Evolutionary conservation across 2,888 invertebrate species (phyloP).

Genomic region (Dicyrtomina minuta): DNA sequence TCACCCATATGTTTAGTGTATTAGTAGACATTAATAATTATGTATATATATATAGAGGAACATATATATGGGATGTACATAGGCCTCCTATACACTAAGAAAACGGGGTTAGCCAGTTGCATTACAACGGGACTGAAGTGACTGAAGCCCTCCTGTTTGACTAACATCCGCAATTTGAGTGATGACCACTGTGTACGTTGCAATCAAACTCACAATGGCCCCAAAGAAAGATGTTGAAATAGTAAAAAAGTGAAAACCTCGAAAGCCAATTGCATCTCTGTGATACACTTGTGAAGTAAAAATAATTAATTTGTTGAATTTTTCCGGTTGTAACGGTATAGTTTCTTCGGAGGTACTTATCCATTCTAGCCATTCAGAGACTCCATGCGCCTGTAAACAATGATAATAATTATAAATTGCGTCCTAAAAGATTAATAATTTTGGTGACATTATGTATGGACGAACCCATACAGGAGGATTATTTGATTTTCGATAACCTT

Average conservation of each 20-base stretch:
- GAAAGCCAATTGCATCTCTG: constrained; percentile 7
- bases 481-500: too few relatives aligned
- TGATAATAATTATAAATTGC: too few relatives aligned
- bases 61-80: too few relatives aligned
- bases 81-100: too few relatives aligned
- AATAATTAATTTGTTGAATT: not conserved
- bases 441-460: too few relatives aligned
- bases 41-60: too few relatives aligned
- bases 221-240: not conserved
- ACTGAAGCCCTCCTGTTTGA: too few relatives aligned
- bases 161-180: not conserved
- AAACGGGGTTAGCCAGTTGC: too few relatives aligned
- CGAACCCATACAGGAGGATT: too few relatives aligned
- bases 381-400: not conserved
- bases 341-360: not conserved
- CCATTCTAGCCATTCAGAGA: not conserved
- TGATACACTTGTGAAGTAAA: not conserved
- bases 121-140: too few relatives aligned
- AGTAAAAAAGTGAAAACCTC: not conserved
- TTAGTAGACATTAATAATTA: too few relatives aligned
- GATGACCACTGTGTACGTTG: constrained; percentile 8
- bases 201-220: not conserved
- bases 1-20: too few relatives aligned
- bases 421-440: not conserved
- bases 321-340: not conserved